Conservation (phyloP, 2,888 invertebrate species). For the Oxytorus armatus region DNA sequence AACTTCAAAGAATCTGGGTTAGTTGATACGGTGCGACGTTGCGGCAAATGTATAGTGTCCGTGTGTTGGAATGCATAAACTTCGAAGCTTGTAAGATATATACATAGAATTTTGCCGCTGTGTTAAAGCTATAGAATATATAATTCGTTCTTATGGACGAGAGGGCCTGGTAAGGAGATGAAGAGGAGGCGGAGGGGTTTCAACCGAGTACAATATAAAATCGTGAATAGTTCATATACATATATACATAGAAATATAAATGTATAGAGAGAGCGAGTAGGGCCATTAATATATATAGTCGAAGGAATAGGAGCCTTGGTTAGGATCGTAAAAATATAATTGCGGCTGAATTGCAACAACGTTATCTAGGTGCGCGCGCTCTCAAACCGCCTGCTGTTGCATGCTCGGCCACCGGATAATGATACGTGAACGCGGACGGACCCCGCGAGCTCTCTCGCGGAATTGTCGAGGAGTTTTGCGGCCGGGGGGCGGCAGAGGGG, state of each 20-base stretch:
- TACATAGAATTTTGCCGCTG: conserved; percentile 9
- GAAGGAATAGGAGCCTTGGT: conserved; percentile 76
- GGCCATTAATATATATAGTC: conserved; percentile 64
- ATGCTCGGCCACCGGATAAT: conserved; percentile 76
- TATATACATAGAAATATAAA: conserved; percentile 18
- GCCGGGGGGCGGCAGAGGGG: no score
- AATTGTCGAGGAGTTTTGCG: conserved; percentile 61
- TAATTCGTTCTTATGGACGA: conserved; percentile 26
- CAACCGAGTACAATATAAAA: conserved; percentile 37
- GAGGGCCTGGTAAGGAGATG: not conserved
- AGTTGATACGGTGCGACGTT: conserved; percentile 1
- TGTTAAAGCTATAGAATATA: conserved; percentile 18
- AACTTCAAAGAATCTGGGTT: conserved; percentile 42
- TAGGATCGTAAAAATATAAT: conserved; percentile 81
- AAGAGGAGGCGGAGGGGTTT: conserved; percentile 9
- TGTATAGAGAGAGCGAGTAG: conserved; percentile 9
- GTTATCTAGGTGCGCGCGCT: conserved; percentile 78
- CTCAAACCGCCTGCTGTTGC: conserved; percentile 59
- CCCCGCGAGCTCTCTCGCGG: conserved; percentile 75
- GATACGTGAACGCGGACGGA: conserved; percentile 79
- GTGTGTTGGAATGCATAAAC: conserved; percentile 27
- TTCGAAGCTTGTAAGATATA: no score
- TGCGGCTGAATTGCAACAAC: conserved; percentile 81
- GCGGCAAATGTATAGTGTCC: not conserved
- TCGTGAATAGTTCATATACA: conserved; percentile 15